Percentiles rank a stretch among this genome's conserved stretches.
These are phyloP conservation scores for Cinclus mexicanus DNA, from an alignment of 2,113 vertebrate species.

Conservation along the genomic window DNA sequence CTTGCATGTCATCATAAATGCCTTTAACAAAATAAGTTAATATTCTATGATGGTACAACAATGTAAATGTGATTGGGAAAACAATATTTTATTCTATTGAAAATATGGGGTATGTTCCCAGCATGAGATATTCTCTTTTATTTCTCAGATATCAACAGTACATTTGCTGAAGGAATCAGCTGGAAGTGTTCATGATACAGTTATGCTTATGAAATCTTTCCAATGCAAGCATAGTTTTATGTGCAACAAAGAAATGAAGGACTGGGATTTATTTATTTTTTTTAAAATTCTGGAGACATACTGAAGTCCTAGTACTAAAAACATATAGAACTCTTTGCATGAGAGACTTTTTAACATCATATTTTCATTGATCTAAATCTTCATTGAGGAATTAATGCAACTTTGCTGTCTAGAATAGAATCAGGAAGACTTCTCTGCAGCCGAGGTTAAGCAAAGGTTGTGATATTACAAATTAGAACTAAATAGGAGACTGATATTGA, in stretches of 20 bases:
- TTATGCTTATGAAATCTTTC: neutral
- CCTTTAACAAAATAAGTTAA: slow-evolving; percentile 46
- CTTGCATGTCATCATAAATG: slow-evolving; percentile 18
- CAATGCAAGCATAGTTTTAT: neutral
- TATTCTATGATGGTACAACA: slow-evolving; percentile 10
- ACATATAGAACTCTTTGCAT: neutral
- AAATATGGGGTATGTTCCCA: neutral
- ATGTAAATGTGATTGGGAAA: slow-evolving; percentile 35
- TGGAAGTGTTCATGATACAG: neutral
- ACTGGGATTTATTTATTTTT: neutral
- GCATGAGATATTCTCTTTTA: neutral
- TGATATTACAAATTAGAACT: slow-evolving; percentile 72
- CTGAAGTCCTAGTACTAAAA: neutral
- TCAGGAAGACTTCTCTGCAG: slow-evolving; percentile 54
- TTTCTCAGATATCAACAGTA: slow-evolving; percentile 14
- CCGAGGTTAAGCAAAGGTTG: slow-evolving; percentile 74
- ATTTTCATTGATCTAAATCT: slow-evolving; percentile 36
- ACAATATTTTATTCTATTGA: slow-evolving; percentile 5
- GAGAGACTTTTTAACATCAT: slow-evolving; percentile 2
- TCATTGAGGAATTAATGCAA: slow-evolving; percentile 58
- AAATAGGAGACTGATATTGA: slow-evolving; percentile 65
- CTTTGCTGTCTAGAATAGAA: slow-evolving; percentile 41
- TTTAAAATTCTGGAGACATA: neutral
- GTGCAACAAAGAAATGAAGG: neutral
- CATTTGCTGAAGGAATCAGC: slow-evolving; percentile 7